These are phyloP conservation scores for Ichneumon xanthorius DNA, from an alignment of 2,888 invertebrate species.

Conservation along the genomic window DNA sequence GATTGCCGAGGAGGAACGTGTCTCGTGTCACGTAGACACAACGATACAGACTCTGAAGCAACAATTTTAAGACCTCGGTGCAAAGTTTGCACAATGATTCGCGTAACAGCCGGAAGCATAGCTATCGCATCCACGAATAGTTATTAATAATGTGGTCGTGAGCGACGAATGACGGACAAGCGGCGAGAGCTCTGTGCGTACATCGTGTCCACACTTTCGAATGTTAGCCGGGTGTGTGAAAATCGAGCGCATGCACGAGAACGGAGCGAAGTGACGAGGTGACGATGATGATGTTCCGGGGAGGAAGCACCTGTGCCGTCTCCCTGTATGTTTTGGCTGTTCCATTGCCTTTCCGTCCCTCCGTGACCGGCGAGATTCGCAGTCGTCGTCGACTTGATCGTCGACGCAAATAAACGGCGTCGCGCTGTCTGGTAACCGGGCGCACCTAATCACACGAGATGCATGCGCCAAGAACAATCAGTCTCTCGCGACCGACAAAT, in stretches of 20 bases:
- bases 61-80: neutral
- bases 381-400: conserved; percentile 56
- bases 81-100: conserved; percentile 10
- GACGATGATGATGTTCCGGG: conserved; percentile 37
- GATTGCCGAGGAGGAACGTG: conserved; percentile 7
- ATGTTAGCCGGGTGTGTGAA: neutral
- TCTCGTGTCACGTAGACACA: neutral
- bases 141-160: conserved; percentile 6
- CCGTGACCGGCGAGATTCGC: conserved; percentile 54
- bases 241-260: neutral
- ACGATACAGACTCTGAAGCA: neutral
- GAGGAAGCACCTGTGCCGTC: conserved; percentile 13
- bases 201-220: neutral
- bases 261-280: conserved; percentile 46
- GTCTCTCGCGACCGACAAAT: conserved; percentile 70
- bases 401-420: conserved; percentile 82
- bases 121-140: neutral
- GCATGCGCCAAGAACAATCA: conserved; percentile 74
- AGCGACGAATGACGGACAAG: neutral
- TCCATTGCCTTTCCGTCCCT: conserved; percentile 10
- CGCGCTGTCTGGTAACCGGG: conserved; percentile 81
- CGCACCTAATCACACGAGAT: conserved; percentile 73
- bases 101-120: conserved; percentile 25
- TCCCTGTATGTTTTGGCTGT: conserved; percentile 3
- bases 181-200: neutral